A percentile compares a stretch with the other conserved stretches of the same genome.
phyloP scores from a whole-genome alignment of 2,888 invertebrate genomes.

The Scaptomyza parva region DNA sequence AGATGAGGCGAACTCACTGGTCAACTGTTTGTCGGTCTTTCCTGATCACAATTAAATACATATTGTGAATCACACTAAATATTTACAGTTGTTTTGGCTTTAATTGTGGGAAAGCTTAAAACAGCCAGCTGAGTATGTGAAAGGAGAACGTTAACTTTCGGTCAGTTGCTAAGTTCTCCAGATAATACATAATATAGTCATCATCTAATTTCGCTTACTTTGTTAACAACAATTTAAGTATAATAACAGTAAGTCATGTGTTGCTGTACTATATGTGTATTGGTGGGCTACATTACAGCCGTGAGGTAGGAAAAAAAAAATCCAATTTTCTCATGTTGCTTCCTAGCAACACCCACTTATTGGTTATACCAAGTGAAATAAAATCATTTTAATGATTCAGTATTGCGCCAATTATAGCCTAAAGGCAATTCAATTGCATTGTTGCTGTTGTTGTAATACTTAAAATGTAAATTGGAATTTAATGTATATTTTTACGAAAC shows the following conservation, averaged over 20 bases:
- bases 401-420: conserved; percentile 51
- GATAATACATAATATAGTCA: background rate
- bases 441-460: conserved; percentile 30
- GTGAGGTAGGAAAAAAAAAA: conserved; percentile 1
- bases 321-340: conserved; percentile 23
- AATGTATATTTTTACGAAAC: conserved; percentile 71
- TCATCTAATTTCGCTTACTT: background rate
- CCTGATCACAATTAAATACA: conserved; percentile 64
- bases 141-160: background rate
- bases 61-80: conserved; percentile 60
- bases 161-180: background rate
- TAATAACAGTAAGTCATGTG: too few relatives aligned
- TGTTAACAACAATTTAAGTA: too few relatives aligned
- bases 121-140: conserved; percentile 10
- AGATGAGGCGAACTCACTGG: conserved; percentile 24
- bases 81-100: conserved; percentile 26
- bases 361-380: conserved; percentile 28
- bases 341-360: conserved; percentile 42
- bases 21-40: conserved; percentile 28
- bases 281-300: conserved; percentile 1
- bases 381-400: conserved; percentile 48
- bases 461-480: conserved; percentile 69
- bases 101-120: conserved; percentile 18
- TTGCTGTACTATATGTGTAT: too few relatives aligned
- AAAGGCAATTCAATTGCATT: conserved; percentile 47